These are phyloP conservation scores for Trichacis sp. DNA, from an alignment of 2,888 invertebrate genomes.

Conservation along the genomic window DNA sequence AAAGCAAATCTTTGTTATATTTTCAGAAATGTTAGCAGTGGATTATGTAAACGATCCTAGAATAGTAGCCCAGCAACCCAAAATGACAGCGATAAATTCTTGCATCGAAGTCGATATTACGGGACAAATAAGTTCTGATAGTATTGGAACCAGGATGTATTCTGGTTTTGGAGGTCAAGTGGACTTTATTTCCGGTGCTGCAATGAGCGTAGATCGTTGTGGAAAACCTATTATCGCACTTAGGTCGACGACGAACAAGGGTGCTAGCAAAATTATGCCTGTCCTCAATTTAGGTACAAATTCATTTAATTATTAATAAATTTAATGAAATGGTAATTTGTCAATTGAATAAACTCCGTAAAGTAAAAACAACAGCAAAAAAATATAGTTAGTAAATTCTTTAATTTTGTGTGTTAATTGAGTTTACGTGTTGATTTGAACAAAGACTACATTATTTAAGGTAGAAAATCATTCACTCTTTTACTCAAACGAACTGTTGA, in stretches of 20 bases:
- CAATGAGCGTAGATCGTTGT: constrained; percentile 73
- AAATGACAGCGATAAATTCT: constrained; percentile 96
- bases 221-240: constrained; percentile 79
- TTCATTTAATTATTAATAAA: too few species aligned
- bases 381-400: too few species aligned
- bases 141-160: constrained; percentile 83
- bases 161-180: constrained; percentile 79
- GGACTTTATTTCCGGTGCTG: constrained; percentile 77
- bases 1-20: too few species aligned
- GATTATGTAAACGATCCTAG: constrained; percentile 90
- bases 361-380: too few species aligned
- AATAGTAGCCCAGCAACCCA: constrained; percentile 85
- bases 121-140: constrained; percentile 93
- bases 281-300: constrained; percentile 71
- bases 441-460: too few species aligned
- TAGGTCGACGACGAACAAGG: constrained; percentile 73
- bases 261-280: constrained; percentile 75
- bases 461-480: too few species aligned
- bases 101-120: constrained; percentile 95
- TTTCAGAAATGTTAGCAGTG: constrained; percentile 87
- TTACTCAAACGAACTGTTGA: too few species aligned
- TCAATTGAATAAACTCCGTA: too few species aligned
- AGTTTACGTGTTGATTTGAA: too few species aligned
- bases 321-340: too few species aligned
- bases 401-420: too few species aligned